A percentile compares a stretch with the other conserved stretches of the same genome.
phyloP scores from a whole-genome alignment of 1,140 invertebrate species.

The Drosophila micromelanica region DNA sequence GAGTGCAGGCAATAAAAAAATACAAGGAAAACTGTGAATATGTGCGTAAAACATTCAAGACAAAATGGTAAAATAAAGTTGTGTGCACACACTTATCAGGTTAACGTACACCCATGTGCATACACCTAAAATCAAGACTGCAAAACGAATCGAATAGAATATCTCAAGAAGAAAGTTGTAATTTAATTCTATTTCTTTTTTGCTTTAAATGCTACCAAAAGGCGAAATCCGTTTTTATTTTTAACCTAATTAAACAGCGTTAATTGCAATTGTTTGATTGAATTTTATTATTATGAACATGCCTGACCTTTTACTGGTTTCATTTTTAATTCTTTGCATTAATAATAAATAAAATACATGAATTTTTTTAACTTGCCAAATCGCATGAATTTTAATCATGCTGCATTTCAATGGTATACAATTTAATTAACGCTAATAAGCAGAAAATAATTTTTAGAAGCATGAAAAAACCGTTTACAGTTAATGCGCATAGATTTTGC shows the following conservation, averaged over 20 bases:
- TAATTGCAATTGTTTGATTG: neutral
- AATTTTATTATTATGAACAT: neutral
- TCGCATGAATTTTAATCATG: slow-evolving; percentile 44
- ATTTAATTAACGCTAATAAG: slow-evolving; percentile 59
- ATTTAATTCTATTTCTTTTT: neutral
- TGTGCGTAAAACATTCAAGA: slow-evolving; percentile 63
- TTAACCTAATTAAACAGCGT: neutral
- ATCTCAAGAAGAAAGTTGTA: too few relatives aligned
- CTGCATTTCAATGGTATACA: slow-evolving; percentile 37
- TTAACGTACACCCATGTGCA: slow-evolving; percentile 33
- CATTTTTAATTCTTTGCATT: neutral
- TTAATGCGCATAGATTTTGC: slow-evolving; percentile 38
- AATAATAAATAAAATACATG: slow-evolving; percentile 5
- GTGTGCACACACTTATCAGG: slow-evolving; percentile 18
- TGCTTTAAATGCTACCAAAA: neutral
- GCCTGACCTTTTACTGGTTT: neutral
- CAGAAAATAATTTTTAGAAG: slow-evolving; percentile 17
- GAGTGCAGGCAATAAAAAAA: slow-evolving; percentile 68
- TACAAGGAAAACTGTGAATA: slow-evolving; percentile 29
- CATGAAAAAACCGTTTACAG: slow-evolving; percentile 19
- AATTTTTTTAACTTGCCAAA: slow-evolving; percentile 9
- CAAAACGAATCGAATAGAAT: neutral
- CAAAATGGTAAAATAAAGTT: slow-evolving; percentile 31
- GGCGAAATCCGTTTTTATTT: neutral
- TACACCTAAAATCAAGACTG: neutral